Base-by-base conservation (phyloP, 2,113 vertebrate genomes). In the Epinephelus fuscoguttatus region DNA sequence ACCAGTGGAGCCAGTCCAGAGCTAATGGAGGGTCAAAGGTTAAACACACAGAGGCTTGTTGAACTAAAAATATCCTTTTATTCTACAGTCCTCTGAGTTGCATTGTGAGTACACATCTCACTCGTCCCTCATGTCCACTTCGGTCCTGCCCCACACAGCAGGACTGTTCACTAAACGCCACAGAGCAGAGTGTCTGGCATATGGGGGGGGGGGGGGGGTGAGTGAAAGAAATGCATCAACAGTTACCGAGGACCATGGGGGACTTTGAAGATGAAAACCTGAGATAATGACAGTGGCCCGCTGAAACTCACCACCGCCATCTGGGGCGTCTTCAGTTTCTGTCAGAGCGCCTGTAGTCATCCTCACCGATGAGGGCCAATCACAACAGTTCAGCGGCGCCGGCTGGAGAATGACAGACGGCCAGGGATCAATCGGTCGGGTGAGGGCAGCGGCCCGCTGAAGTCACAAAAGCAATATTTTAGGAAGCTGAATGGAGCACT, bases 401-500 rank as follows among this genome's bases (percentile, higher is more conserved):
- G 7, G 55, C 82, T 55, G 66, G 55, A 47, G 21, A 86, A 78
- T 64, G 73, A 89, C 80, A 71, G 69, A 63, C n/a, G 1, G 62
- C 59, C 37, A 47, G 52, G 84, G 81, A 88, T 89, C 77, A 82
- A 69, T 56, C 13, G 57, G 77, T 86, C 21, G 12, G 47, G 27
- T 18, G 76, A 70, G 80, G 71, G 80, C 55, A 53, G 77, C 52
- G 50, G 76, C 50, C 70, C 11, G 5, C 50, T 66, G 60, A 70
- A 78, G 81, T 85, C 81, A 78, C 86, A 61, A 69, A 84, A 70
- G 81, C 88, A 90, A 87, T 90, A 90, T 84, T 67, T 66, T 73
- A 89, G 88, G 81, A 74, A 25, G 82, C 85, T 81, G 88, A 91
- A 90, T 66, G 53, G 84, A 21, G 40, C 75, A 25, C 86, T 94